Percentiles rank a stretch among this genome's conserved stretches.
Conservation (phyloP, 2,888 invertebrate genomes). For the Agriotes lineatus region DNA sequence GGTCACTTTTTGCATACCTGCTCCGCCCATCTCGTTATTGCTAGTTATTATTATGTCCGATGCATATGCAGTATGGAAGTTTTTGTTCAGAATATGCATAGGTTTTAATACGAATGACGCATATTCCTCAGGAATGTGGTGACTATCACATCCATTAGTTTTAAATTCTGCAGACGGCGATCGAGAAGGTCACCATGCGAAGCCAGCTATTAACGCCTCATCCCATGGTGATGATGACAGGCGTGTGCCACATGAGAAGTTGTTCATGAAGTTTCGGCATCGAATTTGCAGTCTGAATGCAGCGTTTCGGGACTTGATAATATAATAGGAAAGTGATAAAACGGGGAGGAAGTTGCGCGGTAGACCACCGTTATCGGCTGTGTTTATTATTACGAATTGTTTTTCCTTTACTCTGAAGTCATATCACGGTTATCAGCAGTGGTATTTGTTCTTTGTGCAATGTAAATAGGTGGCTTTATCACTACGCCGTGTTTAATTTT, state of each 20-base stretch:
- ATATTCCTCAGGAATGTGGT: conserved; percentile 24
- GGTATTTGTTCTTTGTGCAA: background rate
- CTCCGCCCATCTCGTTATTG: conserved; percentile 17
- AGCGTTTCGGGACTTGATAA: background rate
- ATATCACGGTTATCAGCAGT: background rate
- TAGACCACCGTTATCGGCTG: conserved; percentile 29
- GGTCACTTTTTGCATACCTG: conserved; percentile 11
- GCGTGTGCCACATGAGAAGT: background rate
- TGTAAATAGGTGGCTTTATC: background rate
- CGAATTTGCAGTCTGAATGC: background rate
- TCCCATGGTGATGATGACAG: conserved; percentile 5
- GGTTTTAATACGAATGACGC: conserved; percentile 26
- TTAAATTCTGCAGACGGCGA: conserved; percentile 15
- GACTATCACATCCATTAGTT: conserved; percentile 22
- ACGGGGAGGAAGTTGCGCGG: conserved; percentile 32
- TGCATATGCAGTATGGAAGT: conserved; percentile 28
- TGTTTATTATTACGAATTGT: conserved; percentile 15
- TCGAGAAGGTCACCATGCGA: conserved; percentile 17
- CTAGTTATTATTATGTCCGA: conserved; percentile 23
- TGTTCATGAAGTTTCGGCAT: background rate
- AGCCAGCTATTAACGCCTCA: background rate
- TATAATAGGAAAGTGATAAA: conserved; percentile 15
- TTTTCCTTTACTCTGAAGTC: background rate
- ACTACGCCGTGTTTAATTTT: too few relatives aligned
- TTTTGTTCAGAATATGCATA: conserved; percentile 22